These are phyloP conservation scores for Pseudocheirus occidentalis DNA, from an alignment of 2,797 vertebrate species.

Conservation along the genomic window DNA sequence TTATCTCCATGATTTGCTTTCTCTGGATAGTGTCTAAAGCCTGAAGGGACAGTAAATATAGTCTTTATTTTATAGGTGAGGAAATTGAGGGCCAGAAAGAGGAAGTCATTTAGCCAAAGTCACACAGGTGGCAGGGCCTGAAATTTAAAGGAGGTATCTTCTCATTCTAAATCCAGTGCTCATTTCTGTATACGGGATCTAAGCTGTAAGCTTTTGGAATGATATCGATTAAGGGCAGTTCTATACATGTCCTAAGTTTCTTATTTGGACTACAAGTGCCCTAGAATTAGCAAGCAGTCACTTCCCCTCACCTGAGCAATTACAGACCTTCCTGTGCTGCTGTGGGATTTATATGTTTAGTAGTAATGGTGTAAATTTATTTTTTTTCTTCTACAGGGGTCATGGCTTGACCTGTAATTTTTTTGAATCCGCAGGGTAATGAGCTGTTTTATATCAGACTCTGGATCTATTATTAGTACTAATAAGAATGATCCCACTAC, in stretches of 20 bases:
- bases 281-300: not conserved
- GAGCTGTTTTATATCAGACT: conserved; percentile 3
- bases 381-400: not conserved
- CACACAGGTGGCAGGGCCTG: not conserved
- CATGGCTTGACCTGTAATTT: not conserved
- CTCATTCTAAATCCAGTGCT: not conserved
- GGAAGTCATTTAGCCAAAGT: not conserved
- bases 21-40: not conserved
- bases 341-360: not conserved
- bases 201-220: not conserved
- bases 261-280: not conserved
- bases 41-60: not conserved
- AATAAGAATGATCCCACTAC: conserved; percentile 38
- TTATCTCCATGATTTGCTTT: not conserved
- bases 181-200: not conserved
- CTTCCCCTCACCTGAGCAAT: not conserved
- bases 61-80: not conserved
- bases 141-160: not conserved
- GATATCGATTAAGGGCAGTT: not conserved
- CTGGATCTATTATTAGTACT: conserved; percentile 46
- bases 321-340: not conserved
- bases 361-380: not conserved
- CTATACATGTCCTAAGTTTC: not conserved
- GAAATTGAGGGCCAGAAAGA: not conserved
- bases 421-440: not conserved